Evolutionary conservation across 2,113 vertebrate species (phyloP).

Genomic region (Trogon melanurus): DNA sequence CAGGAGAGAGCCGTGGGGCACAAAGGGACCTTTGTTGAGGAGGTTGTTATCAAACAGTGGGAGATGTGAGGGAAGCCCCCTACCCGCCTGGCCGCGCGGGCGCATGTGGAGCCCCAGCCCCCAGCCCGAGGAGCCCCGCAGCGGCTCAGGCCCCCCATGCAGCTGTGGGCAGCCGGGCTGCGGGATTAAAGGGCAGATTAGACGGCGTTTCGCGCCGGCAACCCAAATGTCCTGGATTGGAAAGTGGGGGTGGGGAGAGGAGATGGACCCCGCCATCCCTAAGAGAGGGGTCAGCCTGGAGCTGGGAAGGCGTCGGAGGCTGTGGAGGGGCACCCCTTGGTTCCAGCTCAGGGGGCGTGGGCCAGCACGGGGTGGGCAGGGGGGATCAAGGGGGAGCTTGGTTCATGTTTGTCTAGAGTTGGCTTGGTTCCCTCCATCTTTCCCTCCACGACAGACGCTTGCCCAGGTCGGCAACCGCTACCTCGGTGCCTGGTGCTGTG

Average conservation of each 20-base stretch:
- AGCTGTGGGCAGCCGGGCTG: neutral
- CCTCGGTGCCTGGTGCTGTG: neutral
- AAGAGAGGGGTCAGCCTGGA: neutral
- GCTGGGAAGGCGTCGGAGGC: neutral
- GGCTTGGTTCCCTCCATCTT: neutral
- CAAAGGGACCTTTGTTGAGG: slow-evolving; percentile 31
- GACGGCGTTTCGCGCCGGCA: neutral
- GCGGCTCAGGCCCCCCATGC: neutral
- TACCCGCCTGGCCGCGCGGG: neutral
- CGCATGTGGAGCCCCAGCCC: neutral
- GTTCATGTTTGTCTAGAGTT: neutral
- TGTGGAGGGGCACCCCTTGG: neutral
- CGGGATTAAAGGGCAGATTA: slow-evolving; percentile 67
- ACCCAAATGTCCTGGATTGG: slow-evolving; percentile 63
- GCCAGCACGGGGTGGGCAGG: neutral
- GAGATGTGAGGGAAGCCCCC: slow-evolving; percentile 3
- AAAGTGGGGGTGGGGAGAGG: slow-evolving; percentile 52
- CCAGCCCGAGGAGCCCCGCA: neutral
- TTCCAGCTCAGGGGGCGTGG: neutral
- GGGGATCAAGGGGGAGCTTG: neutral
- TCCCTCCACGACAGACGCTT: neutral
- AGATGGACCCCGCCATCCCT: neutral
- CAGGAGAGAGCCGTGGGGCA: neutral
- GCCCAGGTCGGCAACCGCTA: neutral
- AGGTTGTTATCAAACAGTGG: neutral